Evolutionary conservation across 1,140 invertebrate genomes (phyloP), one percentile per base, ranked within the genome.

Genomic region (Bathynomus jamesi): DNA sequence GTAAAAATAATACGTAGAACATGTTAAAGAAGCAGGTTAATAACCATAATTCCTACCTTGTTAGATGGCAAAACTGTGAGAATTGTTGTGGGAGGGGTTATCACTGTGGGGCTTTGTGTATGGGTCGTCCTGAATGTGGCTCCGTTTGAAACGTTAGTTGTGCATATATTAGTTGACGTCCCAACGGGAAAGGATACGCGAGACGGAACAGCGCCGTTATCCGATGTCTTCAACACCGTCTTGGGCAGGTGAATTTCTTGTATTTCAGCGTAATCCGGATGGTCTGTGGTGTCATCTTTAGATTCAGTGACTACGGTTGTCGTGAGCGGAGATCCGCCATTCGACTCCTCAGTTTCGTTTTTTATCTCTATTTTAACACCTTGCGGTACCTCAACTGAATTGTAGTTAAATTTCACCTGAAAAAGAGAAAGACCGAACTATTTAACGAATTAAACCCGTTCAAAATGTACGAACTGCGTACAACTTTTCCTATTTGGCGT

Each of bases 11-110:
- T n/a, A n/a, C n/a, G n/a, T n/a, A n/a, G n/a, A n/a, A n/a, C n/a
- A n/a, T n/a, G n/a, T n/a, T n/a, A n/a, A n/a, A n/a, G n/a, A n/a
- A n/a, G n/a, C n/a, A n/a, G n/a, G n/a, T n/a, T n/a, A n/a, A n/a
- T n/a, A n/a, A n/a, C n/a, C n/a, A n/a, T n/a, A n/a, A n/a, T n/a
- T n/a, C n/a, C 28, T 65, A 77, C 76, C 76, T 77, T 70, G 30
- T 74, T 86, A 76, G 88, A 78, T 77, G 85, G 80, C 32, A 83
- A 83, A 7, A 72, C 73, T 11, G 70, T 40, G 79, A 78, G 24
- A 73, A 64, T 77, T 72, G 4, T 82, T 81, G 11, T 70, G 17
- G 79, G 78, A 28, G 67, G 62, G 29, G 78, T 65, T 46, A 70
- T 70, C 65, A 76, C 72, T 65, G 69, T 32, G 11, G 63, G 67